Base-by-base conservation (phyloP, 2,797 vertebrate species). In the Phataginus tetradactyla region DNA sequence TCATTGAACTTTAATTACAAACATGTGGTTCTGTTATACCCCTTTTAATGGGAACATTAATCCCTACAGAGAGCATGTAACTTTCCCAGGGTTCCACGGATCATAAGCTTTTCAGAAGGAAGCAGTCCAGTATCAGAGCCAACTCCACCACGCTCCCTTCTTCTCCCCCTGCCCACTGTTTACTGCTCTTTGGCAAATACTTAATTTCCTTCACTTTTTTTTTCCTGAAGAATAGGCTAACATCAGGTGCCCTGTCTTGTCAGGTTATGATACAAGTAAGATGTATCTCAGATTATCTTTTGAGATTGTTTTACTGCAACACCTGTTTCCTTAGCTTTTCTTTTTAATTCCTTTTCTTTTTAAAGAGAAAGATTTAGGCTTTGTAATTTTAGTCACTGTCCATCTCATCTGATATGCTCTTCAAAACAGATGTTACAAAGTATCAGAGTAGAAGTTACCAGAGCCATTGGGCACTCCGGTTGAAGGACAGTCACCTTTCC, bases 131-230 rank as follows among this genome's bases (percentile, higher is more conserved):
- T 6, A 12, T 7, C 23, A 14, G 5, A 18, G 27, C 20, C 2
- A 1, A 21, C 32, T 27, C 18, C 27, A n/a, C 4, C 21, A 3
- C 0, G 1, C 18, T 9, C 0, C 0, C 6, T 0, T 15, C 51
- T 5, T 2, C 25, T 49, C 2, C 53, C n/a, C 61, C 9, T 2
- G 1, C 10, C 29, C 37, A 11, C 49, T 71, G 21, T 2, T 55
- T 12, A 15, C 45, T 4, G 2, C 42, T 81, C 14, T 49, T 27
- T 9, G 11, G 9, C 29, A 71, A 59, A 75, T 34, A 32, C 34
- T 69, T 34, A 1, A 25, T 20, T 75, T 64, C 5, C 10, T 51
- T 34, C 2, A 34, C 5, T 34, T 6, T 45, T 45, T 27, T 53
- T 45, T 20, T 27, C 68, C 61, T 37, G 11, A 63, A 45, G 8